Base-by-base conservation (phyloP, 2,113 vertebrate species). In the Plecotus auritus region DNA sequence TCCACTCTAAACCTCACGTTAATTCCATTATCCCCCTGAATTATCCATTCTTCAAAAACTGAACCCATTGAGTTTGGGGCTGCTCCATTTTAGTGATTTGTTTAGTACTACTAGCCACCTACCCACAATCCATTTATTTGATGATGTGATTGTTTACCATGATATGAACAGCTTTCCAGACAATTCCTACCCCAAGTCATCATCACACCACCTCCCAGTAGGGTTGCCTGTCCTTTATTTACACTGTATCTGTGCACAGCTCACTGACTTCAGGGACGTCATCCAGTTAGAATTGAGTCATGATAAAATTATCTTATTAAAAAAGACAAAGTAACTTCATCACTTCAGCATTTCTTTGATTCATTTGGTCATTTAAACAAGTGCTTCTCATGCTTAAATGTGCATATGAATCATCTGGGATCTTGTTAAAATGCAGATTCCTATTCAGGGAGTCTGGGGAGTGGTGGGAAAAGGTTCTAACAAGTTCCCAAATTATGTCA, bases 401-500 rank as follows among this genome's bases (percentile, higher is more conserved):
- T 67, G 20, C 40, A 12, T 69, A n/a, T 93, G 26, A 81, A 90
- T 77, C 18, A 95, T 72, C 6, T 72, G 37, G 26, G 45, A 61
- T 40, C 35, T 92, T 88, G 17, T 70, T 93, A n/a, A 93, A 95
- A 95, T 67, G n/a, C 85, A 95, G 64, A 93, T 82, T 64, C 16
- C 32, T 82, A 51, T 30, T 76, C 83, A 67, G 3, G 32, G 82
- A 85, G 23, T 78, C 45, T 64, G 9, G 10, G 20, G 5, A 61
- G 59, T 64, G 61, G 61, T 51, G 11, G 28, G 28, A 10, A 88
- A 72, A 64, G 30, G 77, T 51, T 82, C 47, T 69, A 91, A 91
- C 45, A 92, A 73, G 18, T 64, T 69, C 32, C 17, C 85, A 64
- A 47, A 73, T 92, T 11, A 82, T 42, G n/a, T 26, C 45, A 59